Conservation (phyloP, 2,797 vertebrate genomes). For the Spizella passerina region DNA sequence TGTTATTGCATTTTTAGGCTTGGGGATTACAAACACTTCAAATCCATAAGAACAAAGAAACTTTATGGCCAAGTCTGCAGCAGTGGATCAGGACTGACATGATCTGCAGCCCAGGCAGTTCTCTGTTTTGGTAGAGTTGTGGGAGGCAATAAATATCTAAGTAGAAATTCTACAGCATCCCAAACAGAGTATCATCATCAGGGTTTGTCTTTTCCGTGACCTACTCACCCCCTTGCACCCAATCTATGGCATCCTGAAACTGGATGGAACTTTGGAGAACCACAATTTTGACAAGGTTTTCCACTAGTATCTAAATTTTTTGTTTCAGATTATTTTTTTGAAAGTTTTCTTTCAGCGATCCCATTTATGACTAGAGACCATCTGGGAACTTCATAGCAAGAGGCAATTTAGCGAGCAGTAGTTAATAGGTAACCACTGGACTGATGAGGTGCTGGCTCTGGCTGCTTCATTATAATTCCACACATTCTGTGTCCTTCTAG, state of each 20-base stretch:
- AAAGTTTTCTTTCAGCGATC: neutral
- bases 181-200: neutral
- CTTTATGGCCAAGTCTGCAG: neutral
- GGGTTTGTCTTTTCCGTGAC: neutral
- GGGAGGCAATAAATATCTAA: neutral
- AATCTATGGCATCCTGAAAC: neutral
- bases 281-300: neutral
- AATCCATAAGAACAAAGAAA: neutral
- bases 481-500: neutral
- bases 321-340: neutral
- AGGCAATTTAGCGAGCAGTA: neutral
- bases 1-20: neutral
- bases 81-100: neutral
- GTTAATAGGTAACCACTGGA: neutral
- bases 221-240: neutral
- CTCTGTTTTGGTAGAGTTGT: neutral
- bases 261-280: neutral
- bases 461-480: neutral
- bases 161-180: neutral
- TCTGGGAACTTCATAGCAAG: neutral
- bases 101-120: neutral
- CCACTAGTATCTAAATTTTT: neutral
- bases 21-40: neutral
- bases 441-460: neutral
- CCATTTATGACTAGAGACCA: neutral